Evolutionary conservation across 2,797 vertebrate species (phyloP).

Genomic region (Falco concolor): DNA sequence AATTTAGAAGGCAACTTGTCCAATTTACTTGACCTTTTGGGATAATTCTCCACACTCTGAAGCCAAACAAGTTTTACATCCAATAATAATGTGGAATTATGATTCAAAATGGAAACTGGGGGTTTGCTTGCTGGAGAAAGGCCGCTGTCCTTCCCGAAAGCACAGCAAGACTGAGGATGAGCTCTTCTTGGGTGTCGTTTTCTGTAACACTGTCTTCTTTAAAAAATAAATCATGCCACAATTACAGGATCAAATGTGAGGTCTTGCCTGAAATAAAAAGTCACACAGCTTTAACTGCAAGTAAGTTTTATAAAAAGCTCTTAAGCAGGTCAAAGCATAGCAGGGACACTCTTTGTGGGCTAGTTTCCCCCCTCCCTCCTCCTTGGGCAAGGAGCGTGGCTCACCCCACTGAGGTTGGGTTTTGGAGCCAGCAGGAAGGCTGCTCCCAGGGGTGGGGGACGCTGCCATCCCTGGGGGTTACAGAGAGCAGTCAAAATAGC

Average conservation of each 20-base stretch:
- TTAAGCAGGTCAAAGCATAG: slow-evolving; percentile 21
- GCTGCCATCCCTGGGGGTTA: neutral
- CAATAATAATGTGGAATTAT: neutral
- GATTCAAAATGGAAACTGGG: neutral
- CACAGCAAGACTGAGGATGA: rapidly evolving
- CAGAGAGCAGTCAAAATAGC: neutral
- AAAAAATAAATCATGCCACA: neutral
- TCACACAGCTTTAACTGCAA: neutral
- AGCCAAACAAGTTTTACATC: neutral
- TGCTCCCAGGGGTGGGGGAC: neutral
- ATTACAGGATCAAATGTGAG: neutral
- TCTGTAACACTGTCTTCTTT: neutral
- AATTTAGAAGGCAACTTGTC: neutral
- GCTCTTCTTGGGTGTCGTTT: neutral
- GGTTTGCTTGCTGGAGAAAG: neutral
- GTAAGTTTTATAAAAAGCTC: slow-evolving; percentile 1
- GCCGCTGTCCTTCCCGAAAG: neutral
- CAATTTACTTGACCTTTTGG: neutral
- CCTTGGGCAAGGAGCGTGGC: neutral
- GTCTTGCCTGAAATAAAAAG: slow-evolving; percentile 3
- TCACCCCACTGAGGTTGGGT: neutral
- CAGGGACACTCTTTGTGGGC: neutral
- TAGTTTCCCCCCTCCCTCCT: neutral
- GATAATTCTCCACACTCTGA: neutral
- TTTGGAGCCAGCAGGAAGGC: neutral